Base-by-base conservation (phyloP, 2,888 invertebrate genomes). In the Galeopsomyia nigrocyanea region DNA sequence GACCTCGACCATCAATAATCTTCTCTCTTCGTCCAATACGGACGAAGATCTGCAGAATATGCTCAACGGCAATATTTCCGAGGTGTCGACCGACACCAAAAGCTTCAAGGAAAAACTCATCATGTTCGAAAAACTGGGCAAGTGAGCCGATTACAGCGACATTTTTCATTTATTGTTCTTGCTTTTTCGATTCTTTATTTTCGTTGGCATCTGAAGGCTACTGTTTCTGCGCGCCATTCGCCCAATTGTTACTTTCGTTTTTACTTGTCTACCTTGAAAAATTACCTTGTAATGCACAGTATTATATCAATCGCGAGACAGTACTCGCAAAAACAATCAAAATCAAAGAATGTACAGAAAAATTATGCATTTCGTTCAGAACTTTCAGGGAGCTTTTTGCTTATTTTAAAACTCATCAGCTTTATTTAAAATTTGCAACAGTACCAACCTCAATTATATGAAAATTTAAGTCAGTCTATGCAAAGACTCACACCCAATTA, bases 51-150 rank as follows among this genome's bases (percentile, higher is more conserved):
- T 86, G 60, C 86, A 86, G 58, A 86, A 86, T 63, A 86, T 86
- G 85, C 79, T 86, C 13, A 86, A 86, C 61, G 86, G 86, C 47
- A 86, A 86, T 75, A 86, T 86, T 81, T 86, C 86, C 57, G 86
- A 86, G 55, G 85, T 86, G 31, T 84, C 85, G 46, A 85, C 84
- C 16, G 71, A 85, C 74, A 86, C 85, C 6, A 86, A 84, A 66
- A 86, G 86, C 75, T 86, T 86, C 70, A 86, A 86, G 46, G 86
- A 86, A 56, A 86, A 86, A 66, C 79, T 86, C n/a, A 86, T 84
- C 55, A 86, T 86, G 86, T 86, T 86, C 61, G 86, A 86, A 71
- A 85, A 86, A 68, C 82, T 86, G 9, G 86, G 84, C 14, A 86
- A 86, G 76, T 86, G 79, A 84, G 72, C 26, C 16, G 39, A 19